Evolutionary conservation across 2,113 vertebrate species (phyloP).

Genomic region (Felis chaus): DNA sequence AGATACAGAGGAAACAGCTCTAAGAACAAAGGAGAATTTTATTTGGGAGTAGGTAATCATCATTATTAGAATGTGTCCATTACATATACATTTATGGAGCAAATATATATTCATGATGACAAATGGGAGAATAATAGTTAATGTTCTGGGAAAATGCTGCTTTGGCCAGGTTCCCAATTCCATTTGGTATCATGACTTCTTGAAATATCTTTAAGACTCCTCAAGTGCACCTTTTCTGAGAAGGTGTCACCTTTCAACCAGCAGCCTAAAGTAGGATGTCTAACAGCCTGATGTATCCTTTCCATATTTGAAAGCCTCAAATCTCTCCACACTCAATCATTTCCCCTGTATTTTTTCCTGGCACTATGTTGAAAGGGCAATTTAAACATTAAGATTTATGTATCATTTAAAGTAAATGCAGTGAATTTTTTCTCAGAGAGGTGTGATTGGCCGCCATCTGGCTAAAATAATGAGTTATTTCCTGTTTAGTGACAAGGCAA

Average conservation of each 20-base stretch:
- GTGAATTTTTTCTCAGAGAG: slow-evolving; percentile 36
- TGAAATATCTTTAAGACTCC: slow-evolving; percentile 61
- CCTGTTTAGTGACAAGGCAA: slow-evolving; percentile 35
- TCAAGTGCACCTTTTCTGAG: slow-evolving; percentile 53
- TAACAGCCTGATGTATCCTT: slow-evolving; percentile 46
- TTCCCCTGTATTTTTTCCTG: slow-evolving; percentile 64
- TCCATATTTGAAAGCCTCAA: slow-evolving; percentile 58
- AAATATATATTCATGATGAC: not conserved
- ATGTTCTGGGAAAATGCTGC: not conserved
- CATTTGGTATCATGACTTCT: slow-evolving; percentile 66
- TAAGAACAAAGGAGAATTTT: not conserved
- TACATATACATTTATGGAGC: not conserved
- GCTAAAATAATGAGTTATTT: slow-evolving; percentile 47
- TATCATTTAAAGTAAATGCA: slow-evolving; percentile 61
- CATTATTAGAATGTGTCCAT: not conserved
- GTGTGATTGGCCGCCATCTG: slow-evolving; percentile 58
- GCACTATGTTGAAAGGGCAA: slow-evolving; percentile 61
- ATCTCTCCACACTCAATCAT: slow-evolving; percentile 58
- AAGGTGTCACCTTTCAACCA: slow-evolving; percentile 27
- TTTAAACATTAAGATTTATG: slow-evolving; percentile 69
- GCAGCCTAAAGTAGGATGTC: slow-evolving; percentile 24
- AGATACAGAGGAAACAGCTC: not conserved
- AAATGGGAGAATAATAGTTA: slow-evolving; percentile 58
- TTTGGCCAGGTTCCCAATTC: slow-evolving; percentile 74
- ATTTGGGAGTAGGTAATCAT: not conserved